Evolutionary conservation across 2,888 invertebrate species (phyloP).

Genomic region (Aphodius granarius): DNA sequence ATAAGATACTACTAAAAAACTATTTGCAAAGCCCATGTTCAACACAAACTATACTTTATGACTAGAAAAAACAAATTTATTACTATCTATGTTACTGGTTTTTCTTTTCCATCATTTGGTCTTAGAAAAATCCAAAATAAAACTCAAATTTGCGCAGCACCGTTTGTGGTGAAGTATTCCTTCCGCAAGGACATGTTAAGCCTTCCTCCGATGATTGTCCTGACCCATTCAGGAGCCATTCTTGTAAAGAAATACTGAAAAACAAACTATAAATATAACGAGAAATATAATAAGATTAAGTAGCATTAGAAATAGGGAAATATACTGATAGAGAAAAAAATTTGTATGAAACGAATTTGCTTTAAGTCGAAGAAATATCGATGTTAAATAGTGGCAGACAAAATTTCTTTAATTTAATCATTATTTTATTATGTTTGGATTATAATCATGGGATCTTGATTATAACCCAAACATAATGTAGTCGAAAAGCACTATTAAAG

Average conservation of each 20-base stretch:
- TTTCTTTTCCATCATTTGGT: background rate
- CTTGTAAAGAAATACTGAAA: slow-evolving; percentile 61
- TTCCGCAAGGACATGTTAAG: slow-evolving; percentile 63
- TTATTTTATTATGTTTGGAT: too few species aligned
- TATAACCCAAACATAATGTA: too few species aligned
- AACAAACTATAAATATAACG: background rate
- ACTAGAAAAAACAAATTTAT: background rate
- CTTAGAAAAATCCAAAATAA: background rate
- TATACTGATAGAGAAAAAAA: too few species aligned
- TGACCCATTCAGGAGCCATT: slow-evolving; percentile 65
- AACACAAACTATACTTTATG: background rate
- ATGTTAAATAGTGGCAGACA: too few species aligned
- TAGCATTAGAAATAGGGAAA: too few species aligned
- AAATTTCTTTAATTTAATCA: too few species aligned
- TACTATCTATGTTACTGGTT: too few species aligned
- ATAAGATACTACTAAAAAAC: background rate
- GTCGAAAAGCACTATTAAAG: too few species aligned
- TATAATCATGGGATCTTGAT: too few species aligned
- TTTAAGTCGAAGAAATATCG: too few species aligned
- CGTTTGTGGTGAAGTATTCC: slow-evolving; percentile 58
- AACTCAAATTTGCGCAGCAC: background rate
- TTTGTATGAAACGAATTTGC: too few species aligned
- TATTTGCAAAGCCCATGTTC: background rate
- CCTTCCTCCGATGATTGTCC: slow-evolving; percentile 62
- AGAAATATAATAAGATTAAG: too few species aligned